These are phyloP conservation scores for Trialeurodes vaporariorum DNA, from an alignment of 1,140 invertebrate genomes.

Conservation along the genomic window DNA sequence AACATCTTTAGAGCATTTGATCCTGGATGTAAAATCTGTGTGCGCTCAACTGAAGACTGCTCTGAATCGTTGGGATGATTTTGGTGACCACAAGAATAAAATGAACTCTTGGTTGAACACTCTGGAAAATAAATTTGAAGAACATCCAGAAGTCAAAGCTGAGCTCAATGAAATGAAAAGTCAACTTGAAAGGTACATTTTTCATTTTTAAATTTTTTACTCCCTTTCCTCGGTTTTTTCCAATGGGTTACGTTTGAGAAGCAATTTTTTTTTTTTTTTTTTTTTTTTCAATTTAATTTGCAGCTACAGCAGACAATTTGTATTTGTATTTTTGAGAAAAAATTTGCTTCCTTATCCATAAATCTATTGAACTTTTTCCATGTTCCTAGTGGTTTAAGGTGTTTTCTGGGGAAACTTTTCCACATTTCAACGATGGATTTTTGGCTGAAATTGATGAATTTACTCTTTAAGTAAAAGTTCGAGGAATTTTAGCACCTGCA, in stretches of 20 bases:
- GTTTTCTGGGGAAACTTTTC: no score
- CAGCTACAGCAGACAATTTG: no score
- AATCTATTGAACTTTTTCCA: no score
- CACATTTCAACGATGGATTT: no score
- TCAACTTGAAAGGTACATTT: conserved; percentile 59
- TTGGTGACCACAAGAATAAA: conserved; percentile 51
- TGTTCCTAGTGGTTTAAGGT: no score
- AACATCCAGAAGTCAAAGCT: conserved; percentile 54
- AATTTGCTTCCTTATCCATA: no score
- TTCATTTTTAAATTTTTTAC: conserved; percentile 5
- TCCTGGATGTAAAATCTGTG: conserved; percentile 64
- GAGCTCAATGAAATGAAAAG: conserved; percentile 86
- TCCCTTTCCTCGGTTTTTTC: no score
- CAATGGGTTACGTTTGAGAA: not conserved
- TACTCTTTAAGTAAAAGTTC: no score
- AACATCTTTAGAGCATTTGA: conserved; percentile 70
- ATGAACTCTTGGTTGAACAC: conserved; percentile 54
- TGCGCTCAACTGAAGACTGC: conserved; percentile 63
- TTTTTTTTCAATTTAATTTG: conserved; percentile 9
- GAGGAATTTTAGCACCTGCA: no score
- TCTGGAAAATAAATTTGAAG: conserved; percentile 44
- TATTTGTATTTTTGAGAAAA: no score
- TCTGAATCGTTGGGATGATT: conserved; percentile 68
- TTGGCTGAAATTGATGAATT: no score
- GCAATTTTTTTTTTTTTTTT: not conserved